phyloP scores from a whole-genome alignment of 2,888 invertebrate genomes.

The Drosophila rellima region DNA sequence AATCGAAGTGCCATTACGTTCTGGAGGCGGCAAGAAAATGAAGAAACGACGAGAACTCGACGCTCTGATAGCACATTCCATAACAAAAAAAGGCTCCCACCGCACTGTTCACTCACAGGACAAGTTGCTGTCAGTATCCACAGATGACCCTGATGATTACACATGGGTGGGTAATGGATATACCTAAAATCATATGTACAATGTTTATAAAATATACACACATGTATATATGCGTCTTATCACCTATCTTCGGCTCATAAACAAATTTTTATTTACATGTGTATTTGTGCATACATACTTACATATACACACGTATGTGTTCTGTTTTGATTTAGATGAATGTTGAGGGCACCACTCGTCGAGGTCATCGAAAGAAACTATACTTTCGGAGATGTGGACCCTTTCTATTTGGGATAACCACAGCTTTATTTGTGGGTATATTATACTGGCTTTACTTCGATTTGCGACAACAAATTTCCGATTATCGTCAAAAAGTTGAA shows the following conservation, averaged over 20 bases:
- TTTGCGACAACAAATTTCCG: constrained; percentile 84
- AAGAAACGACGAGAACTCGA: constrained; percentile 91
- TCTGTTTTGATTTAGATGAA: constrained; percentile 61
- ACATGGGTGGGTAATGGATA: constrained; percentile 84
- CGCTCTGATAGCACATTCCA: constrained; percentile 88
- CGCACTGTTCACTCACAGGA: constrained; percentile 86
- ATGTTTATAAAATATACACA: constrained; percentile 11
- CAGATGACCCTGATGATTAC: constrained; percentile 88
- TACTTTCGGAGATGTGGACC: constrained; percentile 83
- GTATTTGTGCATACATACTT: constrained; percentile 1
- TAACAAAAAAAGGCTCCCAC: constrained; percentile 78
- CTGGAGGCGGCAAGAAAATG: constrained; percentile 90
- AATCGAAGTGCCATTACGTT: constrained; percentile 88
- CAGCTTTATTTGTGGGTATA: constrained; percentile 81
- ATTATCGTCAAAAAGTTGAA: constrained; percentile 85
- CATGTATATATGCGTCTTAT: not conserved
- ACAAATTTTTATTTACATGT: not conserved
- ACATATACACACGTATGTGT: constrained; percentile 2
- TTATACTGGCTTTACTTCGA: constrained; percentile 85
- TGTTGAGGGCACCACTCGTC: constrained; percentile 73
- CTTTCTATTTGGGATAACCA: constrained; percentile 77
- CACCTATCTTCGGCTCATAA: constrained; percentile 15
- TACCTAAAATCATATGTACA: constrained; percentile 11
- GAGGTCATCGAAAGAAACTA: constrained; percentile 79
- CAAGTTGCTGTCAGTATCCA: constrained; percentile 88